These are phyloP conservation scores for Enteromius thamalakanensis DNA, from an alignment of 2,797 vertebrate genomes.

Conservation along the genomic window DNA sequence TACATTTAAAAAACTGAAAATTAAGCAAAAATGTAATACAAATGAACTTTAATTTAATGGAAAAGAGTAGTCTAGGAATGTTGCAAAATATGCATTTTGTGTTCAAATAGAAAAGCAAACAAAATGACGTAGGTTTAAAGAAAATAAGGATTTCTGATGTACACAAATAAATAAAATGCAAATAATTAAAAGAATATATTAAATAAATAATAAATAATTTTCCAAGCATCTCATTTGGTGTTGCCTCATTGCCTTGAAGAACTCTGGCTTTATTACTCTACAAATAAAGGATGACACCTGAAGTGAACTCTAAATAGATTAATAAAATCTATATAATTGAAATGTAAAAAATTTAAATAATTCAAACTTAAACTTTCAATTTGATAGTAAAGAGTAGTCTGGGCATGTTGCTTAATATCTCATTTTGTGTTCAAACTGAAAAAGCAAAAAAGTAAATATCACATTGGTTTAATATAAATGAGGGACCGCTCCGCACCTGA, in stretches of 20 bases:
- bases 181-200: background rate
- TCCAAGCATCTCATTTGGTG: no score
- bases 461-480: background rate
- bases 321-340: background rate
- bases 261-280: background rate
- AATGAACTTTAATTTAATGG: background rate
- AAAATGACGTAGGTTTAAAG: no score
- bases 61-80: background rate
- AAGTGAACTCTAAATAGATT: background rate
- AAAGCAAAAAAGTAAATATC: background rate
- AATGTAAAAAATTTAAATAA: background rate
- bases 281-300: background rate
- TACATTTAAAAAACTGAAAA: background rate
- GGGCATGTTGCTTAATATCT: background rate
- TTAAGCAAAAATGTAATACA: background rate
- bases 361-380: background rate
- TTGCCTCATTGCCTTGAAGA: no score
- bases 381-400: background rate
- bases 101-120: background rate
- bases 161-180: background rate
- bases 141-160: background rate
- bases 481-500: conserved; percentile 79
- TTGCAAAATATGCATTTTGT: background rate
- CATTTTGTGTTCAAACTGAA: background rate
- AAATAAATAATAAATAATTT: no score